Evolutionary conservation across 1,140 invertebrate genomes (phyloP), one percentile per base, ranked within the genome.

Genomic region (Oppia nitens): DNA sequence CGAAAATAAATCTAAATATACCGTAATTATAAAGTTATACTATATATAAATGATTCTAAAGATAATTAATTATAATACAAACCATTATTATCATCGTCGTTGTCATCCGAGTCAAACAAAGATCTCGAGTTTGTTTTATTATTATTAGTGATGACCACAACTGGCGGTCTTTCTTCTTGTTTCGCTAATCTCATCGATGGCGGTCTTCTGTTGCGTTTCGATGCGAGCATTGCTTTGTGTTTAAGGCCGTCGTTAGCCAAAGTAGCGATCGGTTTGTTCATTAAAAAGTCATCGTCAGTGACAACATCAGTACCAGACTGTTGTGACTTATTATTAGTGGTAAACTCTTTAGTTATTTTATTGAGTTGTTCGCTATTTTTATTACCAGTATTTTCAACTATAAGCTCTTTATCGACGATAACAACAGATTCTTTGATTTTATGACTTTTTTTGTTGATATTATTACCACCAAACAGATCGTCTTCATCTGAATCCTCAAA

Each of bases 141-240:
- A 23, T 20, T 4, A 55, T 21, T 11, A 17, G 47, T n/a, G 2
- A 55, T 55, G n/a, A 17, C 28, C 29, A 1, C 12, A 40, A 12
- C n/a, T n/a, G n/a, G n/a, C n/a, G n/a, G n/a, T n/a, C n/a, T n/a
- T n/a, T n/a, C n/a, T n/a, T n/a, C n/a, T n/a, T n/a, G 28, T 40
- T 23, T 12, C 40, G 14, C 12, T 3, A 21, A 6, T 40, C 23
- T 21, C 47, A 23, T 55, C 1, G 53, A 4, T 55, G 53, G 53
- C n/a, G 21, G 29, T 55, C 40, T 55, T 23, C 53, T 28, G 17
- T 28, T 48, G 11, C 56, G 45, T 12, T 40, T 57, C 1, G 56
- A 57, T n/a, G 17, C 24, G 12, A 57, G n/a, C 21, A 17, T 49
- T 32, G 47, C 56, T 28, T 49, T 48, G n/a, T 57, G 47, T 28